Base-by-base conservation (phyloP, 2,888 invertebrate genomes). In the Coelogynopora nodosa region DNA sequence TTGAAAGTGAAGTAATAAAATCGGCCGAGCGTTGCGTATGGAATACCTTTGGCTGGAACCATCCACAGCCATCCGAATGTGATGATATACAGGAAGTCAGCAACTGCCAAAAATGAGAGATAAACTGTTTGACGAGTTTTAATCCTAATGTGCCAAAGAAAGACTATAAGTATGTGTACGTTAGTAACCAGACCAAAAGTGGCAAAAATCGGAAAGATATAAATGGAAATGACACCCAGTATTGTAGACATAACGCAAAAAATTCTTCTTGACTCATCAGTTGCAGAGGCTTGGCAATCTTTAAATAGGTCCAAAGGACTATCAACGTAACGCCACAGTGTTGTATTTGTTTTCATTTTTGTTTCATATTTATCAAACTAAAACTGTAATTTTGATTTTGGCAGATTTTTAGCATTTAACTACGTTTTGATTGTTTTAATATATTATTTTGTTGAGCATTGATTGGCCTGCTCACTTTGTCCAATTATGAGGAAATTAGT, bases 11-110 rank as follows among this genome's bases (percentile, higher is more conserved):
- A 74, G 27, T 23, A 74, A 26, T 74, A 74, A 26, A 74, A 10
- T n/a, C 23, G 5, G 2, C 74, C 74, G 23, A 23, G 74, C 2
- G 74, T 74, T 13, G 74, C 74, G 27, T 23, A 74, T 13, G 74
- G 74, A 5, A 74, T 74, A 23, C 74, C 74, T 23, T 74, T 74
- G 74, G 74, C 74, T 74, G 74, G 74, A 26, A 74, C 74, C 74
- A 74, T 74, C 74, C 74, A 74, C 5, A 74, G 74, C 74, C 74
- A 74, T 74, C 74, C 74, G 18, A 74, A n/a, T 23, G 23, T 26
- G 18, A 5, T 26, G 2, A 74, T 74, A 26, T 74, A n/a, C 10
- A 74, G 74, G 27, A 74, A 23, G 23, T 74, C 74, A 5, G 74
- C 5, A 2, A 74, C 23, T 2, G 74, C 74, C 74, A 74, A 23